Base-by-base conservation (phyloP, 1,140 invertebrate species). In the Drepana arcuata region DNA sequence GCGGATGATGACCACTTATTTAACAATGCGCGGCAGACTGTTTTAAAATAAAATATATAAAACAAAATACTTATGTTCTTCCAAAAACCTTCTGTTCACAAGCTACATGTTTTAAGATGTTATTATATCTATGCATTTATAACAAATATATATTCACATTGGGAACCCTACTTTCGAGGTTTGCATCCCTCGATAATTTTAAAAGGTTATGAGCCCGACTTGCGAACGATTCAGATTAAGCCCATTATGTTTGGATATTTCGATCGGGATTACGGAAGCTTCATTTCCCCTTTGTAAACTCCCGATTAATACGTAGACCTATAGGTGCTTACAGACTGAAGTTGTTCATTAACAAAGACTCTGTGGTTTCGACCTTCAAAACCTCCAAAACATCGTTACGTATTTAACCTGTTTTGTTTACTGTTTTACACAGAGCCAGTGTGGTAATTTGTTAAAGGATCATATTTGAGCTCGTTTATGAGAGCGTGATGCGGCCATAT, bases 391-490 rank as follows among this genome's bases (percentile, higher is more conserved):
- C 24, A 39, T 30, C 40, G 39, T 43, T 39, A 23, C 12, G 18
- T 37, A 28, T 47, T 41, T 35, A 29, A 37, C 29, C 18, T 21
- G 4, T 26, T 31, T 34, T 42, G 40, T 48, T 48, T 48, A 42
- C 27, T 37, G 33, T 42, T 39, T 42, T 34, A 35, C 35, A 35
- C 14, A 41, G 28, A 43, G 27, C 35, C 31, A 35, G 28, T 48
- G 51, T 18, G 48, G 59, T 69, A 67, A 77, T 77, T 71, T 73
- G 61, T 77, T 61, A 62, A 44, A 42, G 72, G 65, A 73, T 73
- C 67, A 67, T 67, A 55, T 65, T 69, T 71, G 58, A 67, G 65
- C 59, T 51, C 72, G 65, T 68, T 68, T 70, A 77, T 71, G 61
- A 64, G 60, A 65, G 61, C 60, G 56, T 63, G 63, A 70, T 64